Evolutionary conservation across 2,888 invertebrate genomes (phyloP), one percentile per base, ranked within the genome.

Genomic region (Polyommatus iphigenia): DNA sequence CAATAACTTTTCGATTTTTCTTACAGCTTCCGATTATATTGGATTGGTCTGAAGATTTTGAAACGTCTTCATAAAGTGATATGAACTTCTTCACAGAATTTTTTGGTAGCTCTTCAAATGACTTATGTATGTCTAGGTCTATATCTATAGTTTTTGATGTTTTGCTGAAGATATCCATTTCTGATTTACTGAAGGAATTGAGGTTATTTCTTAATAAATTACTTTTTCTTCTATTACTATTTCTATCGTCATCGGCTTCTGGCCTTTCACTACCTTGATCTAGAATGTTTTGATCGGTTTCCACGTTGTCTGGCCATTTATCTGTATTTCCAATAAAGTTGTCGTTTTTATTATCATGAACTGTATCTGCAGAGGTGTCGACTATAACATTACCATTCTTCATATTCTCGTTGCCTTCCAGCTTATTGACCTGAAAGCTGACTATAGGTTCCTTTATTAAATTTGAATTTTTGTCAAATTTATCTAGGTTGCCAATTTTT

Each of bases 81-180:
- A 94, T 92, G 78, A 93, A 90, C 80, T 84, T 91, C 84, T 92
- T 93, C 0, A 94, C 93, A 81, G 88, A 92, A 71, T 90, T 89
- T 87, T 90, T 92, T 46, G 93, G 93, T 71, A 94, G 85, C 83
- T 93, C 92, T 78, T 93, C 93, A 80, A 86, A 93, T 18, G 94
- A 94, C 81, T 91, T 92, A 81, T 93, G 87, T 85, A 90, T 92
- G 76, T 92, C 90, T 73, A 92, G 84, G 78, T 88, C 86, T 76
- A 89, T 87, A 50, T 89, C 86, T 59, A 82, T 76, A 78, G 85
- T 85, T 77, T 80, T 83, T 77, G 86, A 81, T n/a, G 85, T 81
- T 86, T 91, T 94, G 78, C 86, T 93, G 77, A 93, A 94, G 82
- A 94, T 91, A 79, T 94, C 94, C 93, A 91, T 92, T 86, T 94